Base-by-base conservation (phyloP, 2,888 invertebrate genomes). In the Leptothorax acervorum region DNA sequence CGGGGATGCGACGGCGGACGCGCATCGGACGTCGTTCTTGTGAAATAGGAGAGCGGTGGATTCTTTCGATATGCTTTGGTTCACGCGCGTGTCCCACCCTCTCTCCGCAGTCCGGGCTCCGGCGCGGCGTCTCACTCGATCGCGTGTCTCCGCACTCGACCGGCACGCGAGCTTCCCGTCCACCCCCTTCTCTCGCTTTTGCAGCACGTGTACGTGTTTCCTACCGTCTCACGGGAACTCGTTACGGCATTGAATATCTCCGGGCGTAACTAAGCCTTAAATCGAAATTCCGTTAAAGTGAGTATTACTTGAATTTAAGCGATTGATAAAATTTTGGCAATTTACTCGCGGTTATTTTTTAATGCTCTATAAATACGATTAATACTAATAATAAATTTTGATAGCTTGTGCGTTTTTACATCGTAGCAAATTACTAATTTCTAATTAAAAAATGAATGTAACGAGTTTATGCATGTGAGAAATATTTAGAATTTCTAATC, bases 41-140 rank as follows among this genome's bases (percentile, higher is more conserved):
- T 68, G 89, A 83, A 86, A 86, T 82, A 82, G 86, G 85, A 85
- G 79, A 57, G 70, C 70, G 88, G 88, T 82, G 89, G 83, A 90
- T 91, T 89, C 87, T 90, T 91, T 89, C 91, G 91, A 91, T 91
- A 89, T 87, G 87, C 82, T 86, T 84, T 87, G 74, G 39, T 81
- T 55, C 66, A 23, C 78, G 78, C 79, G 57, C 31, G 78, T 73
- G 63, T 48, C 11, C 60, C 48, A 68, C 83, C 84, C 83, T 74
- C 87, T n/a, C 83, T 75, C 51, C 65, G 18, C 79, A 71, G 4
- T 63, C 79, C 85, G 65, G 23, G 23, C 23, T 23, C 23, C 23
- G 23, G 23, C 23, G 23, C 23, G 23, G 66, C 85, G 82, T 90
- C 84, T 84, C 82, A 84, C 79, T 87, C 88, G 86, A 88, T 86